Conservation (phyloP, 1,140 invertebrate species). For the Brachionus koreanus region DNA sequence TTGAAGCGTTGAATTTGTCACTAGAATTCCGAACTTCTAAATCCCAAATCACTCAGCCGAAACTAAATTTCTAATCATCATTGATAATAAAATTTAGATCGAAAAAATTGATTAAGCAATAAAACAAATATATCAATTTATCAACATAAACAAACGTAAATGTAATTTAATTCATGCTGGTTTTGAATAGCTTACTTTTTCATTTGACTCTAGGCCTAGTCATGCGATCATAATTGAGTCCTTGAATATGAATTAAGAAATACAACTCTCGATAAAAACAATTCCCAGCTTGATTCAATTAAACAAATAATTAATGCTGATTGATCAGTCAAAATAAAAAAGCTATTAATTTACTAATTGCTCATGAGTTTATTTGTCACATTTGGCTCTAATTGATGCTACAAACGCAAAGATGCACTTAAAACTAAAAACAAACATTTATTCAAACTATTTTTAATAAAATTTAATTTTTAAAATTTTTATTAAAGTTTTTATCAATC, state of each 20-base stretch:
- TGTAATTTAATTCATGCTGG: neutral
- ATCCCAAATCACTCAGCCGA: neutral
- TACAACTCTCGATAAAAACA: neutral
- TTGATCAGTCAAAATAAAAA: neutral
- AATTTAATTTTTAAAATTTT: no score
- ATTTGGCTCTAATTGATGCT: neutral
- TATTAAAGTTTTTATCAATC: no score
- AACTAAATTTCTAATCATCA: neutral
- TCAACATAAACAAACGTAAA: neutral
- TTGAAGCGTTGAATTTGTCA: conserved; percentile 6
- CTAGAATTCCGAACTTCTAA: neutral
- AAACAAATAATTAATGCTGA: conserved; percentile 6
- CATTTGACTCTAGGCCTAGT: neutral
- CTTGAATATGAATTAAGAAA: neutral
- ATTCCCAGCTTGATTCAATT: conserved; percentile 16
- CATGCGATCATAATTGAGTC: conserved; percentile 18
- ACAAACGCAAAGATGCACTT: neutral
- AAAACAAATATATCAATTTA: neutral
- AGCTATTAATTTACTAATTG: conserved; percentile 8
- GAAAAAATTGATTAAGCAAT: neutral
- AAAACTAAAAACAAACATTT: no score
- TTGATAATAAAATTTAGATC: neutral
- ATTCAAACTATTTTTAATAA: no score
- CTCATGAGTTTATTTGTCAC: neutral
- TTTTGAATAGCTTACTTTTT: neutral